Percentiles rank a stretch among this genome's conserved stretches.
Evolutionary conservation across 2,113 vertebrate species (phyloP).

Genomic region (Saimiri boliviensis): DNA sequence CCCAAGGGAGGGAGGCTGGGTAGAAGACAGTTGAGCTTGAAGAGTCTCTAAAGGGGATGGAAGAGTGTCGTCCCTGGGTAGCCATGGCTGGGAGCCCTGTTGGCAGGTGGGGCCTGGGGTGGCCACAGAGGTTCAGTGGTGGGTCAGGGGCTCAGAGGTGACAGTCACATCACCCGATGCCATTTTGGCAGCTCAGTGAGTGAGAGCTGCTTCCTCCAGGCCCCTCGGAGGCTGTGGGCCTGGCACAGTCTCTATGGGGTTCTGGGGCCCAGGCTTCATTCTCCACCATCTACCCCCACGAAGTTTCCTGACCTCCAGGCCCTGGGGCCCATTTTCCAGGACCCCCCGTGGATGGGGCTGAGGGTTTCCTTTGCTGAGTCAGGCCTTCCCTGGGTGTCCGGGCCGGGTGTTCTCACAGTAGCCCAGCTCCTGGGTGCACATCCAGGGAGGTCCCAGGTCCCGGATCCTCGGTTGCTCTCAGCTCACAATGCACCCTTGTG

Average conservation of each 20-base stretch:
- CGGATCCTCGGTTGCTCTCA: no score
- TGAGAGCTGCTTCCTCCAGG: no score
- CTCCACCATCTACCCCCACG: rapidly evolving
- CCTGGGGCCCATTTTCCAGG: background rate
- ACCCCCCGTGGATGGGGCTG: no score
- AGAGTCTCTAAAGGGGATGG: background rate
- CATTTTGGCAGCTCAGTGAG: background rate
- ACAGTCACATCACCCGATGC: background rate
- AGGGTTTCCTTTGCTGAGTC: no score
- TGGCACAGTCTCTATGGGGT: background rate
- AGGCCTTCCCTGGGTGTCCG: no score
- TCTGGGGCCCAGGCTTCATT: background rate
- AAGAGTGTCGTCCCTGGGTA: background rate
- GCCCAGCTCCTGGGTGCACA: no score
- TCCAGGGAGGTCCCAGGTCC: no score
- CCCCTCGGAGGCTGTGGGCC: background rate
- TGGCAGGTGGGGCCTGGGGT: background rate
- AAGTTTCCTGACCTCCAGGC: background rate
- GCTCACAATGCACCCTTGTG: no score
- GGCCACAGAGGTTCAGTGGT: background rate
- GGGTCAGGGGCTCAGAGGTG: background rate
- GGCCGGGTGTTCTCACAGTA: no score
- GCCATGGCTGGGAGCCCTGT: background rate
- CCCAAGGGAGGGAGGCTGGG: background rate
- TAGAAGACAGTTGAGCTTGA: background rate